Evolutionary conservation across 1,140 invertebrate species (phyloP).

Genomic region (Sitophilus oryzae): DNA sequence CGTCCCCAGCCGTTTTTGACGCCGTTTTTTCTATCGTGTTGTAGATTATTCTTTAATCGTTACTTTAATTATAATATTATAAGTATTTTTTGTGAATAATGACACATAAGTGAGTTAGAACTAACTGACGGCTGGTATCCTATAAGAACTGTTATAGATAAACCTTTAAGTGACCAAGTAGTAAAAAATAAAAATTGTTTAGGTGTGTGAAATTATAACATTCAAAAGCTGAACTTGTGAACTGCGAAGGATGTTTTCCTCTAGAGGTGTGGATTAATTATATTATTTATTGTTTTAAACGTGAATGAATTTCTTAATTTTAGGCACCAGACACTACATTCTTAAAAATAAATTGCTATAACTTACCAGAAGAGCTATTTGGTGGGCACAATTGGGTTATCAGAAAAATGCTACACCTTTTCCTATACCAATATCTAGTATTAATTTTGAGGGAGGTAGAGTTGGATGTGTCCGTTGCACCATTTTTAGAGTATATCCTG

Average conservation of each 20-base stretch:
- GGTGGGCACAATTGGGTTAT: conserved; percentile 64
- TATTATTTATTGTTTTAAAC: not conserved
- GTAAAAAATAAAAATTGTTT: conserved; percentile 53
- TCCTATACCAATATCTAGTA: conserved; percentile 49
- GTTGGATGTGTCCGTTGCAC: conserved; percentile 56
- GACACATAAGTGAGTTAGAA: conserved; percentile 40
- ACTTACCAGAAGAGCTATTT: conserved; percentile 63
- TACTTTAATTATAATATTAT: conserved; percentile 18
- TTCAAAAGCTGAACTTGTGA: conserved; percentile 63
- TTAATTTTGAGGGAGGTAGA: conserved; percentile 58
- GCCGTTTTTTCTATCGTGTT: conserved; percentile 3
- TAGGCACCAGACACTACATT: conserved; percentile 48
- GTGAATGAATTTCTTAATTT: not conserved
- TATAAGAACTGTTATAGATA: conserved; percentile 57
- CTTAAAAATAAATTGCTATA: conserved; percentile 60
- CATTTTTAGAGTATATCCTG: conserved; percentile 63
- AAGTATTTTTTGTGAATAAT: conserved; percentile 9
- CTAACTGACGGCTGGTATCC: conserved; percentile 66
- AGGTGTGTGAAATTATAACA: conserved; percentile 66
- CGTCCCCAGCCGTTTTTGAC: too few relatives aligned
- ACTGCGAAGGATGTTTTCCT: conserved; percentile 63
- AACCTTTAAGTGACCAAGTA: conserved; percentile 54
- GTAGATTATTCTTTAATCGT: conserved; percentile 32
- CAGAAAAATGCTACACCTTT: conserved; percentile 52
- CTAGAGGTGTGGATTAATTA: conserved; percentile 54